A percentile compares a stretch with the other conserved stretches of the same genome.
Conservation (phyloP, 2,113 vertebrate species). For the Aspiorhynchus laticeps region DNA sequence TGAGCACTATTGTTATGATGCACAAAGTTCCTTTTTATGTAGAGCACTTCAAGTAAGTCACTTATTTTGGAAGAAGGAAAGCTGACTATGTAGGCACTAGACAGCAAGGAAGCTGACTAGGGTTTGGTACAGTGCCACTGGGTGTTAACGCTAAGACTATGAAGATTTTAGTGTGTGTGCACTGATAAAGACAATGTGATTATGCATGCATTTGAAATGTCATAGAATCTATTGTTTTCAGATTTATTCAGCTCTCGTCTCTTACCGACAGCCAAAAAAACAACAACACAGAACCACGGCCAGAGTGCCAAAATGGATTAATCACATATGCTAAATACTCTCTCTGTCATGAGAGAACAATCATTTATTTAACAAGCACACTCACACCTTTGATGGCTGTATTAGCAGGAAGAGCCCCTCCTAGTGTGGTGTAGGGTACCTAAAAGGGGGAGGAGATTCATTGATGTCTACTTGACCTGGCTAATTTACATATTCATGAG, state of each 20-base stretch:
- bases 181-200: slow-evolving; percentile 36
- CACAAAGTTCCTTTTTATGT: neutral
- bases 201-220: slow-evolving; percentile 50
- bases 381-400: slow-evolving; percentile 28
- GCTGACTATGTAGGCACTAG: neutral
- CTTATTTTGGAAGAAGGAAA: neutral
- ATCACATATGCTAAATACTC: slow-evolving; percentile 41
- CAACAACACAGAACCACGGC: neutral
- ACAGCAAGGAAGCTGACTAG: neutral
- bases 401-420: slow-evolving; percentile 10
- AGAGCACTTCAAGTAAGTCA: neutral
- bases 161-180: slow-evolving; percentile 24
- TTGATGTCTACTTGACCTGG: slow-evolving; percentile 66
- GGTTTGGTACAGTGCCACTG: neutral
- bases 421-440: slow-evolving; percentile 8
- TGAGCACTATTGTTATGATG: neutral
- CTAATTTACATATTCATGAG: slow-evolving; percentile 63
- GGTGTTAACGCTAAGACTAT: slow-evolving; percentile 18
- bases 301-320: slow-evolving; percentile 37
- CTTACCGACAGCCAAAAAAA: slow-evolving; percentile 6
- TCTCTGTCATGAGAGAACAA: slow-evolving; percentile 8
- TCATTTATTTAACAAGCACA: slow-evolving; percentile 21
- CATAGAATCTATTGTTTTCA: slow-evolving; percentile 72
- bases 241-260: slow-evolving; percentile 49
- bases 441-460: slow-evolving; percentile 62